Evolutionary conservation across 2,888 invertebrate genomes (phyloP).

Genomic region (Amiota minor): DNA sequence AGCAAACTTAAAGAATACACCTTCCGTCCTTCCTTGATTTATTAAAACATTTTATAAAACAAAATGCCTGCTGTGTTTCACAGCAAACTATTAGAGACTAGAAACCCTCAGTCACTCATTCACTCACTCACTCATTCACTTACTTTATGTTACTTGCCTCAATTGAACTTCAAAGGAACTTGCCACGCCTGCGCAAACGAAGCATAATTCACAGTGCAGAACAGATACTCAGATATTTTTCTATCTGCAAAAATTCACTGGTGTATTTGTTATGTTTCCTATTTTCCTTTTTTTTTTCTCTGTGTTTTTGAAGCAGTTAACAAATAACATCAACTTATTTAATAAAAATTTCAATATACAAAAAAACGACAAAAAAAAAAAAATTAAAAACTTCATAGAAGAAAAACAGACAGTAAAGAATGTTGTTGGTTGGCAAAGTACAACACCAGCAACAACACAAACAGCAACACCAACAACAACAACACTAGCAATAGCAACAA

Average conservation of each 20-base stretch:
- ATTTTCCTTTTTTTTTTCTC: conserved; percentile 33
- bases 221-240: conserved; percentile 31
- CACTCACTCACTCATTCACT: not conserved
- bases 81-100: conserved; percentile 6
- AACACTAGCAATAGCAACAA: not conserved
- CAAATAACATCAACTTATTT: conserved; percentile 67
- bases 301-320: conserved; percentile 57
- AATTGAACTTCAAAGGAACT: conserved; percentile 18
- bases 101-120: not conserved
- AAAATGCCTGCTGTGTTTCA: conserved; percentile 16
- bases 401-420: conserved; percentile 20
- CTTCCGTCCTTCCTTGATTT: conserved; percentile 15
- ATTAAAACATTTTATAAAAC: conserved; percentile 17
- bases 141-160: not conserved
- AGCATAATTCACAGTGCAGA: conserved; percentile 50
- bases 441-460: conserved; percentile 7
- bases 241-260: too few species aligned
- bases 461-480: not conserved
- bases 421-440: not conserved
- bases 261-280: conserved; percentile 31
- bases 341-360: conserved; percentile 63
- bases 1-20: not conserved
- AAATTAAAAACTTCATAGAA: conserved; percentile 30
- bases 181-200: conserved; percentile 25
- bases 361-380: not conserved